phyloP scores from a whole-genome alignment of 2,888 invertebrate genomes.

The Ichneumoninae sp. region DNA sequence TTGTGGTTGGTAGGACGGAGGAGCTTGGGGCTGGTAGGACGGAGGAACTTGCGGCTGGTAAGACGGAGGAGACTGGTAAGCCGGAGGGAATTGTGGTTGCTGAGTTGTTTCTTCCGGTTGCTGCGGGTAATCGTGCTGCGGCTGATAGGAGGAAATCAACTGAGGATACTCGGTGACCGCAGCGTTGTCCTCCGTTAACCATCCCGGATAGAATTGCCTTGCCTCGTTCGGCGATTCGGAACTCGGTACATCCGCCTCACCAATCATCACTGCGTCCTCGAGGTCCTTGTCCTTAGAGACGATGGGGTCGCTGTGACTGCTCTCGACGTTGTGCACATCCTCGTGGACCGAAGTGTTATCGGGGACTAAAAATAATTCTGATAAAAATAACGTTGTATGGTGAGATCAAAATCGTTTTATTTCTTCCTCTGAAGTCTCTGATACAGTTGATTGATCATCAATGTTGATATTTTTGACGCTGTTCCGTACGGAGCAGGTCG shows the following conservation, averaged over 20 bases:
- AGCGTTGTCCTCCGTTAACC: constrained; percentile 33
- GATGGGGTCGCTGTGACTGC: constrained; percentile 64
- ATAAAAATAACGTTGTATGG: neutral
- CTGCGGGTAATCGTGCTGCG: neutral
- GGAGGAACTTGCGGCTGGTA: neutral
- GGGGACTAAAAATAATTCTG: neutral
- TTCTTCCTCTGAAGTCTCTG: neutral
- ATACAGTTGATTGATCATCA: neutral
- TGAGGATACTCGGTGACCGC: constrained; percentile 73
- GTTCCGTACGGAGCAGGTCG: no score
- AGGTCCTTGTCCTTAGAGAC: constrained; percentile 20
- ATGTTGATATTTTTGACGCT: neutral
- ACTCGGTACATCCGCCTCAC: constrained; percentile 41
- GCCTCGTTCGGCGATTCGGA: constrained; percentile 48
- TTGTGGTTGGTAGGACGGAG: neutral
- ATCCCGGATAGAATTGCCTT: constrained; percentile 74
- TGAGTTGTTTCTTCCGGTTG: neutral
- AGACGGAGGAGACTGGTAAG: neutral
- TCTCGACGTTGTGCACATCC: constrained; percentile 74
- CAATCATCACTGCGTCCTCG: constrained; percentile 47
- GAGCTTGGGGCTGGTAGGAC: neutral
- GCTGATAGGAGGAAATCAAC: constrained; percentile 63
- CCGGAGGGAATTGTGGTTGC: neutral
- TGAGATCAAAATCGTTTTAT: neutral
- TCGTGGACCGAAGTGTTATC: constrained; percentile 37